phyloP scores from a whole-genome alignment of 2,797 vertebrate species.

The Odontamblyopus rebecca region DNA sequence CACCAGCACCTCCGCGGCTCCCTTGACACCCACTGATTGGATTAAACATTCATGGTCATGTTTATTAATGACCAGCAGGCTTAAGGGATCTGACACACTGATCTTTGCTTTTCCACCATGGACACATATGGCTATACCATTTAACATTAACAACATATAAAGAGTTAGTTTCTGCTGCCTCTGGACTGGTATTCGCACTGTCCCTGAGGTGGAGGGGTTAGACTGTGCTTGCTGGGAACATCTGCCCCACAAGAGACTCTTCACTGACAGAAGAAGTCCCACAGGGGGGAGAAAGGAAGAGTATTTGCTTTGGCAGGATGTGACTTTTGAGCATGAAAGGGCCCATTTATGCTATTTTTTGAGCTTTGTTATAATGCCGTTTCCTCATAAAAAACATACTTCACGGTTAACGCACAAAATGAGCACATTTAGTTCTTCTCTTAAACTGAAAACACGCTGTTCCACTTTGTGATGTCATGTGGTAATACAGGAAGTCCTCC shows the following conservation, averaged over 20 bases:
- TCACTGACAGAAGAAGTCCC: conserved; percentile 67
- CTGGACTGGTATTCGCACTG: conserved; percentile 37
- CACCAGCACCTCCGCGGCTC: conserved; percentile 56
- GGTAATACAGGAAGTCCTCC: no score
- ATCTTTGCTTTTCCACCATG: background rate
- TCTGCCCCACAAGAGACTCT: conserved; percentile 56
- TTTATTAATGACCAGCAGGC: conserved; percentile 80
- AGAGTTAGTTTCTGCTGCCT: conserved; percentile 56
- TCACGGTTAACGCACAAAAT: no score
- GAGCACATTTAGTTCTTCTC: no score
- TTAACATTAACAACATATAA: conserved; percentile 31
- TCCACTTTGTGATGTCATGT: no score
- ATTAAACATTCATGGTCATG: conserved; percentile 82
- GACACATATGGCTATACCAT: conserved; percentile 19
- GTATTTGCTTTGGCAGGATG: conserved; percentile 37
- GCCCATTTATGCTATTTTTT: no score
- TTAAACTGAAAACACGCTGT: no score
- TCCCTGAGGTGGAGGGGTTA: conserved; percentile 53
- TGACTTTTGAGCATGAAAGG: background rate
- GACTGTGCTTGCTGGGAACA: conserved; percentile 59
- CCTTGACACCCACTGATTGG: conserved; percentile 57
- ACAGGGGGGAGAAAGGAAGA: conserved; percentile 30
- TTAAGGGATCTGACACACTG: conserved; percentile 53
- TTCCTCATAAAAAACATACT: no score
- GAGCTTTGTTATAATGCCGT: no score